Evolutionary conservation across 2,888 invertebrate genomes (phyloP).

Genomic region (Drosophila mulleri): DNA sequence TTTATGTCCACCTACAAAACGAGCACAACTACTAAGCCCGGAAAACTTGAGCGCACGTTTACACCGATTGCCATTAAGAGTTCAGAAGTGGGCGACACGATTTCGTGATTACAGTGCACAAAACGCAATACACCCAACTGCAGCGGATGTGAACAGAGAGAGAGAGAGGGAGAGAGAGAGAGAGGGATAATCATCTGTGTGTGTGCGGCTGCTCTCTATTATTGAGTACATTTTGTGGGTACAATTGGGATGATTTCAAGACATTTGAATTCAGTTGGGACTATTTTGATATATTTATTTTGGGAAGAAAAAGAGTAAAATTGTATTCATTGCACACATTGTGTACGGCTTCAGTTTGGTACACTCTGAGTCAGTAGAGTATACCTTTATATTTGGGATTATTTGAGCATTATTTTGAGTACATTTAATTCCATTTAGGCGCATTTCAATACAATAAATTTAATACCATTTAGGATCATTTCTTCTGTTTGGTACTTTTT

Average conservation of each 20-base stretch:
- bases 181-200: not conserved
- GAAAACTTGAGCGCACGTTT: slow-evolving; percentile 74
- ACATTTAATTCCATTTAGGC: too few species aligned
- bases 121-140: slow-evolving; percentile 41
- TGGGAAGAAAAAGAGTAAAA: too few species aligned
- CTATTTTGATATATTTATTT: not conserved
- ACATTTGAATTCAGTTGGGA: not conserved
- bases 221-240: not conserved
- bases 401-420: too few species aligned
- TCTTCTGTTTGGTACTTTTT: not conserved
- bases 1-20: slow-evolving; percentile 74
- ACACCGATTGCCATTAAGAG: slow-evolving; percentile 77
- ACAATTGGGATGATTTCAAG: not conserved
- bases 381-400: too few species aligned
- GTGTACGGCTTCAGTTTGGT: too few species aligned
- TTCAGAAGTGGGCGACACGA: slow-evolving; percentile 79
- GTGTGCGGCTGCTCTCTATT: not conserved
- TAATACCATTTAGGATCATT: too few species aligned
- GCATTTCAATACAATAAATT: too few species aligned
- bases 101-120: slow-evolving; percentile 75
- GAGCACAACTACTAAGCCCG: slow-evolving; percentile 34
- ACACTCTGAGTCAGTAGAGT: too few species aligned
- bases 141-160: not conserved
- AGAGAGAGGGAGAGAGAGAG: not conserved
- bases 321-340: too few species aligned